Evolutionary conservation across 2,888 invertebrate genomes (phyloP).

Genomic region (Lutraria lutraria): DNA sequence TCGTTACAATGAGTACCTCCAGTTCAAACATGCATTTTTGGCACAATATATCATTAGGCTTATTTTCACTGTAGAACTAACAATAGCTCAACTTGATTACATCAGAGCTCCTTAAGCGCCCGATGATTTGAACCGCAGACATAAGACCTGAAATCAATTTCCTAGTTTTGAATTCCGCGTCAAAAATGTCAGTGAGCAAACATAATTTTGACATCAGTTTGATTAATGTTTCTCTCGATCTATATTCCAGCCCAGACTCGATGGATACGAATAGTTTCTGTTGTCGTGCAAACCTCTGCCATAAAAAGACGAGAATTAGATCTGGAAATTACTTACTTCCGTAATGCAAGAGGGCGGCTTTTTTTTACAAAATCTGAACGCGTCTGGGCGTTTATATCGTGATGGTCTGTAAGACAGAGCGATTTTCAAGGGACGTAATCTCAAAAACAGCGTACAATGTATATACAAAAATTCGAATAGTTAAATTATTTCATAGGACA

Average conservation of each 20-base stretch:
- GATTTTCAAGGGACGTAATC: not conserved
- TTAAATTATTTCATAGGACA: not conserved
- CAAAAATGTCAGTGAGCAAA: slow-evolving; percentile 61
- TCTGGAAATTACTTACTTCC: not conserved
- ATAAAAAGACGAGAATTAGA: not conserved
- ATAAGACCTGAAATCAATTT: slow-evolving; percentile 58
- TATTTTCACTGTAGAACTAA: slow-evolving; percentile 39
- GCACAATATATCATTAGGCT: slow-evolving; percentile 8
- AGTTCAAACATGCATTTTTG: slow-evolving; percentile 33
- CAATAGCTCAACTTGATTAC: slow-evolving; percentile 47
- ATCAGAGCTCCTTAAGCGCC: slow-evolving; percentile 39
- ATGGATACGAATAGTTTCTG: slow-evolving; percentile 31
- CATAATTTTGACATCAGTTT: slow-evolving; percentile 67
- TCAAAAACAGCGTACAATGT: not conserved
- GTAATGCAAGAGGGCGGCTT: not conserved
- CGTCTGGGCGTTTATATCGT: not conserved
- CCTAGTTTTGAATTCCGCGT: slow-evolving; percentile 66
- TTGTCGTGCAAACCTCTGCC: not conserved
- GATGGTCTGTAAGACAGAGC: not conserved
- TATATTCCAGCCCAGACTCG: slow-evolving; percentile 62
- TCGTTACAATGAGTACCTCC: not conserved
- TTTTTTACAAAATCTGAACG: not conserved
- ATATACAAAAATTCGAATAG: not conserved
- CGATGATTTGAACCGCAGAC: slow-evolving; percentile 54
- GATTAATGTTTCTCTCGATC: slow-evolving; percentile 65